Base-by-base conservation (phyloP, 2,113 vertebrate species). In the Hoplias malabaricus region DNA sequence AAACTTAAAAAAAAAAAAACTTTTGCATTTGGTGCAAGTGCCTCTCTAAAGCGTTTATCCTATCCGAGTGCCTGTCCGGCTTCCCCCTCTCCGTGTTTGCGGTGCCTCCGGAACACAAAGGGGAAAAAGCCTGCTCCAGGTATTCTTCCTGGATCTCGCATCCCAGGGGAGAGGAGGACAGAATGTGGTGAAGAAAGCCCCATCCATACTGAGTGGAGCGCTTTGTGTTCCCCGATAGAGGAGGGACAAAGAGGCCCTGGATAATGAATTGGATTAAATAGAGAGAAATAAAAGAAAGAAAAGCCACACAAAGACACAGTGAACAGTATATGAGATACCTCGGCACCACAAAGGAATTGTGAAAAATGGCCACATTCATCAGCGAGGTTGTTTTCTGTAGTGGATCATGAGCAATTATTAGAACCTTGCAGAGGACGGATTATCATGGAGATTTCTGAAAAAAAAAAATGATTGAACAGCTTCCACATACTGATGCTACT, bases 221-320 rank as follows among this genome's bases (percentile, higher is more conserved):
- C 87, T 91, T 91, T 92, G 88, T 92, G 85, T 88, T 84, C 77
- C 73, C 82, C 86, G 88, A 89, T 90, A 88, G 88, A 84, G 77
- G 80, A 89, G 85, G 88, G 80, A 87, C 73, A 48, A 43, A 84
- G 75, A 84, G 84, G 84, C 87, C 75, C 59, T 71, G 80, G 80
- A 82, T 89, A 90, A 92, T 90, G 88, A 91, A 91, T 89, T 91
- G 86, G 87, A 91, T 91, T 92, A 90, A 91, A 90, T 78, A 87
- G 86, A 86, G 86, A 85, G 85, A 87, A 85, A 87, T 86, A 85
- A 88, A 83, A 83, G 83, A 84, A 86, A 85, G 88, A 84, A 86
- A 68, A 65, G 38, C 36, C 46, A 27, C 65, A 34, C 72, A 71
- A 78, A 79, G 65, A 75, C 50, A 48, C 76, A 74, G 56, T 71